Conservation (phyloP, 2,113 vertebrate species). For the Nesogale talazaci region DNA sequence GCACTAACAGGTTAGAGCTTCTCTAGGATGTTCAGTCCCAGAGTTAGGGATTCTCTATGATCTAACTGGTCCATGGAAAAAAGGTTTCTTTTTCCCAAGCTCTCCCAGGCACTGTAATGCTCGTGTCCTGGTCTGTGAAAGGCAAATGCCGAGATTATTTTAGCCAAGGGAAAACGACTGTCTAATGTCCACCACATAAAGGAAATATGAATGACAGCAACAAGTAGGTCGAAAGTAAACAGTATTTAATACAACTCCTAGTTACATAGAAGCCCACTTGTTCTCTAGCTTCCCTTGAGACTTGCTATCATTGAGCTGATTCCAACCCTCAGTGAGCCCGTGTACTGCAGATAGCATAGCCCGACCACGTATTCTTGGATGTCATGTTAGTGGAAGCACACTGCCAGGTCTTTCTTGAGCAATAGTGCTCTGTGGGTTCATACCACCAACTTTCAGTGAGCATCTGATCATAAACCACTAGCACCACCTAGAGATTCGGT, state of each 20-base stretch:
- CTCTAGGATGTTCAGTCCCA: background rate
- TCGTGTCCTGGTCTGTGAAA: background rate
- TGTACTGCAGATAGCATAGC: no score
- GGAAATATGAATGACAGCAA: background rate
- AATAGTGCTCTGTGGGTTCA: background rate
- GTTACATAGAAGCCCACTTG: no score
- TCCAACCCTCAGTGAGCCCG: no score
- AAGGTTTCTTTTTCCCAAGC: background rate
- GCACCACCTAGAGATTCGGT: no score
- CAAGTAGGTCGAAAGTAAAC: background rate
- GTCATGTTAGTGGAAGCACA: background rate
- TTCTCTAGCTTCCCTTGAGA: no score
- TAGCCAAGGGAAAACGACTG: background rate
- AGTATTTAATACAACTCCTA: background rate
- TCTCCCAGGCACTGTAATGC: background rate
- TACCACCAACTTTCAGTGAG: background rate
- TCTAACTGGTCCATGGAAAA: background rate
- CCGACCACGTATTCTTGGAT: no score
- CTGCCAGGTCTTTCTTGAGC: background rate
- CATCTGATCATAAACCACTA: background rate
- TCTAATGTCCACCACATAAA: background rate
- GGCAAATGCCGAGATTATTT: slow-evolving; percentile 5
- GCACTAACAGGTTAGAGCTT: background rate
- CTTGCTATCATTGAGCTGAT: no score
- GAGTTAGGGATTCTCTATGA: background rate